These are phyloP conservation scores for Heliocidaris tuberculata DNA, from an alignment of 35 echinoderm and acorn worm genomes.

Conservation along the genomic window DNA sequence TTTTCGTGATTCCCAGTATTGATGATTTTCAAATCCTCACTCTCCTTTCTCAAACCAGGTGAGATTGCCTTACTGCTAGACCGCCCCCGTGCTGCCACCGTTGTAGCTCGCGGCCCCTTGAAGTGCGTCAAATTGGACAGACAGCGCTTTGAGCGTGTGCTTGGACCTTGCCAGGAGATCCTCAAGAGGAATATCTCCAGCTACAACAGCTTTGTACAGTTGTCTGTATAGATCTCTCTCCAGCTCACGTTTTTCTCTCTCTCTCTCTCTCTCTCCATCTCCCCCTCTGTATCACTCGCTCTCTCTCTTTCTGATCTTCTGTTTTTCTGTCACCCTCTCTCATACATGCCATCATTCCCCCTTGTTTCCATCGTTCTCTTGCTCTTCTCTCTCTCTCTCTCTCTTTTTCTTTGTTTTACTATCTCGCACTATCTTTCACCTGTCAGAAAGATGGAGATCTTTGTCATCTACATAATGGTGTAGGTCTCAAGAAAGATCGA, in stretches of 20 bases:
- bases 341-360: not conserved
- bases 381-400: not conserved
- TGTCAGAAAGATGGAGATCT: not conserved
- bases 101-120: slow-evolving; percentile 81
- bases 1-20: too few relatives aligned
- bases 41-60: slow-evolving; percentile 69
- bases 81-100: slow-evolving; percentile 93
- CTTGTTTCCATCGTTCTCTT: not conserved
- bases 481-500: not conserved
- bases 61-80: slow-evolving; percentile 94
- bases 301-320: not conserved
- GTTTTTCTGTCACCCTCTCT: not conserved
- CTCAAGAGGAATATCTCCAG: slow-evolving; percentile 93
- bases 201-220: slow-evolving; percentile 98
- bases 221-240: slow-evolving; percentile 75
- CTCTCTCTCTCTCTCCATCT: not conserved
- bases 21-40: not conserved
- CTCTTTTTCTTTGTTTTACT: not conserved
- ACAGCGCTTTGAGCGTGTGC: slow-evolving; percentile 90
- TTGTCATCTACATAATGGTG: not conserved
- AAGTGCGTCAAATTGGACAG: slow-evolving; percentile 96
- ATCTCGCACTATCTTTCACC: not conserved
- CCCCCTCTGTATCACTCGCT: not conserved
- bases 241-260: not conserved
- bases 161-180: slow-evolving; percentile 91